Conservation (phyloP, 2,113 vertebrate genomes). For the Arothron firmamentum region DNA sequence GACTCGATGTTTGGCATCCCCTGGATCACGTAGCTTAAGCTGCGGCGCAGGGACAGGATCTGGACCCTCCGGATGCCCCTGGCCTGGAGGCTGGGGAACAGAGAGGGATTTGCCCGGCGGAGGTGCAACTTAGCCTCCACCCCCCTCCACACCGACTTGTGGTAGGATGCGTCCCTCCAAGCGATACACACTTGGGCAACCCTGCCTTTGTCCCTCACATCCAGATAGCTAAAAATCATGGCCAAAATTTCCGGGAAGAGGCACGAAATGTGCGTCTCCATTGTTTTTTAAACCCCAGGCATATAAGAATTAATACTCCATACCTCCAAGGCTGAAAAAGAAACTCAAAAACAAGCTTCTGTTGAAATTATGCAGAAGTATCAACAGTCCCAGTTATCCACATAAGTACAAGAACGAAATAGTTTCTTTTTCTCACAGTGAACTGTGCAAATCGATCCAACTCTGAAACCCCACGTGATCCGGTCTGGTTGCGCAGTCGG, state of each 20-base stretch:
- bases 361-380: conserved; percentile 57
- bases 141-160: conserved; percentile 97
- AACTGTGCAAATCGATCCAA: conserved; percentile 77
- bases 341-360: conserved; percentile 16
- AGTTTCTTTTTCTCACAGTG: conserved; percentile 57
- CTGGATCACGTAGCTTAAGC: conserved; percentile 98
- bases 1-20: conserved; percentile 97
- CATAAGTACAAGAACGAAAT: conserved; percentile 32
- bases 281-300: conserved; percentile 97
- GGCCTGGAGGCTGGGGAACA: conserved; percentile 97
- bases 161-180: conserved; percentile 96
- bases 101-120: conserved; percentile 95
- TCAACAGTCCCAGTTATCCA: conserved; percentile 60
- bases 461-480: conserved; percentile 76
- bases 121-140: conserved; percentile 97
- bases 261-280: conserved; percentile 98
- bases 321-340: conserved; percentile 63
- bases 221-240: conserved; percentile 99
- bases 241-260: conserved; percentile 98
- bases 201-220: conserved; percentile 96
- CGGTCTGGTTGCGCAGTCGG: conserved; percentile 74
- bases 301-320: conserved; percentile 72
- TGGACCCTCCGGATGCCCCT: conserved; percentile 95
- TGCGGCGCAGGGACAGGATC: conserved; percentile 96
- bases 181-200: conserved; percentile 93